These are phyloP conservation scores for Cephalopterus ornatus DNA, from an alignment of 2,113 vertebrate species.

Conservation along the genomic window DNA sequence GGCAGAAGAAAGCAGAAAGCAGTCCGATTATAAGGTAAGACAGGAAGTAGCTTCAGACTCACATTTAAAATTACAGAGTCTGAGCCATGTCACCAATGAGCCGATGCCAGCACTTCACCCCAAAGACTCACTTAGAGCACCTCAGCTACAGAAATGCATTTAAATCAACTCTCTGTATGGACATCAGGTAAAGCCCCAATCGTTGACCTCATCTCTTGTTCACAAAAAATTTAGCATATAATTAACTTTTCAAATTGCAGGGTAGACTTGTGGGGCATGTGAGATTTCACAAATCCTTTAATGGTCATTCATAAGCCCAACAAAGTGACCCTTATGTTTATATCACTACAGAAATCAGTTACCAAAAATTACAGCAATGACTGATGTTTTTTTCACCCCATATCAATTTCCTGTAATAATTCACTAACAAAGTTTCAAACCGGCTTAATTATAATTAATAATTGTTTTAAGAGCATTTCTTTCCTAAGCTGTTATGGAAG, in stretches of 20 bases:
- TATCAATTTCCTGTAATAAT: neutral
- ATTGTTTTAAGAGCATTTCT: neutral
- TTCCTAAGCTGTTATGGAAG: neutral
- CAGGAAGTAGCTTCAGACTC: neutral
- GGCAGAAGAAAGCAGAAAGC: neutral
- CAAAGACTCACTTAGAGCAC: neutral
- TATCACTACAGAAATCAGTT: neutral
- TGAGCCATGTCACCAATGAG: neutral
- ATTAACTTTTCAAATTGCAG: conserved; percentile 35
- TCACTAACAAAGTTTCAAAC: neutral
- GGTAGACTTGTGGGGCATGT: neutral
- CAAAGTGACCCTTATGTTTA: neutral
- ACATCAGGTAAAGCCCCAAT: neutral
- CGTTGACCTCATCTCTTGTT: neutral
- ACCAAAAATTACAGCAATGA: neutral
- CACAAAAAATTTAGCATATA: neutral
- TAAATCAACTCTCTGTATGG: neutral
- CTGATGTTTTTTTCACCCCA: neutral
- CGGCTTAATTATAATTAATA: neutral
- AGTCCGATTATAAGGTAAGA: neutral
- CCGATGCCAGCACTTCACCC: neutral
- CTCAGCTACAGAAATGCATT: neutral
- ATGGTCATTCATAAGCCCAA: neutral
- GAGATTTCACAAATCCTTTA: conserved; percentile 2
- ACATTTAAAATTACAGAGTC: neutral